phyloP scores from a whole-genome alignment of 2,113 vertebrate species.

The Saguinus midas region DNA sequence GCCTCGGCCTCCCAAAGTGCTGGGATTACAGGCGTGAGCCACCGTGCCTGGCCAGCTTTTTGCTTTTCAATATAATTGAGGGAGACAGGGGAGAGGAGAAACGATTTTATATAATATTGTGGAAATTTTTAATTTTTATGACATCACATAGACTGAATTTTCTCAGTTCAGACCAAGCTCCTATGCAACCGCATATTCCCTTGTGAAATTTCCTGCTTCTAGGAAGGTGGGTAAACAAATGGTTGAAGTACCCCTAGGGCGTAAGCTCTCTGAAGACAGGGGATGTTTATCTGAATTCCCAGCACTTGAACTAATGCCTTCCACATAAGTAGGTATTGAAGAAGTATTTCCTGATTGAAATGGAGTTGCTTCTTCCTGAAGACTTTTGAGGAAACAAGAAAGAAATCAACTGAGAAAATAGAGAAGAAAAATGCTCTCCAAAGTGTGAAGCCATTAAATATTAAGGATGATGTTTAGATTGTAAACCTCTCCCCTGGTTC shows the following conservation, averaged over 20 bases:
- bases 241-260: not conserved
- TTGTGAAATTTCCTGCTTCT: not conserved
- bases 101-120: not conserved
- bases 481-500: not conserved
- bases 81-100: not conserved
- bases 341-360: not conserved
- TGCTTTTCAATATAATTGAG: not conserved
- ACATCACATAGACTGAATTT: not conserved
- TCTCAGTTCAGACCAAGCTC: not conserved
- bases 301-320: not conserved
- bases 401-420: not conserved
- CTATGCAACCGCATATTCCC: not conserved
- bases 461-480: not conserved
- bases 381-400: not conserved
- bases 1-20: no score
- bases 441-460: not conserved
- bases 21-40: no score
- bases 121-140: not conserved
- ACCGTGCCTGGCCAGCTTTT: not conserved
- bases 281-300: not conserved
- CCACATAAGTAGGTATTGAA: not conserved
- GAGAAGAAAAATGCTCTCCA: not conserved
- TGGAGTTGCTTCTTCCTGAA: not conserved
- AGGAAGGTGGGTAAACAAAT: not conserved
- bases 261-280: not conserved